These are phyloP conservation scores for Drosophila pandora DNA, from an alignment of 1,140 invertebrate species.

Conservation along the genomic window DNA sequence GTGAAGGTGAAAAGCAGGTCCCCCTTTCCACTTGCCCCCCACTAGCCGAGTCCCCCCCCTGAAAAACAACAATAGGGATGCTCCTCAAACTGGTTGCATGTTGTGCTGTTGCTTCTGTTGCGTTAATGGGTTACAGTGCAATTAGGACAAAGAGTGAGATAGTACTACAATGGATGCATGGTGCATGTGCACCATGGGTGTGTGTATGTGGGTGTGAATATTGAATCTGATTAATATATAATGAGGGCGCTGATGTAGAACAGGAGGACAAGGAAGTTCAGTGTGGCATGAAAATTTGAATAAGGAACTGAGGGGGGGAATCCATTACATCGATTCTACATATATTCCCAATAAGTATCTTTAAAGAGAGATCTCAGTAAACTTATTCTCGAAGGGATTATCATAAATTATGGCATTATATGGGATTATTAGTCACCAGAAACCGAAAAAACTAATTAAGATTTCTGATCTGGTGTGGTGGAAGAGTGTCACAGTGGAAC, in stretches of 20 bases:
- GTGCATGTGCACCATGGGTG: not conserved
- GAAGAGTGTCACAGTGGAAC: slow-evolving; percentile 41
- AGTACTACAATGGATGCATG: not conserved
- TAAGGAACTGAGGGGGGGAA: not conserved
- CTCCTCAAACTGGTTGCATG: slow-evolving; percentile 43
- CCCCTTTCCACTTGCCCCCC: slow-evolving; percentile 18
- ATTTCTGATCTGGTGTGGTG: slow-evolving; percentile 32
- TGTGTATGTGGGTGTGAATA: slow-evolving; percentile 3
- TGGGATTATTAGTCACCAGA: not conserved
- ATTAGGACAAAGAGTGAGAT: slow-evolving; percentile 67
- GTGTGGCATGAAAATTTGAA: not conserved
- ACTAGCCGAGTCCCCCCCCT: not conserved
- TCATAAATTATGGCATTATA: not conserved
- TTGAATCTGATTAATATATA: slow-evolving; percentile 55
- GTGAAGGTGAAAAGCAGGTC: slow-evolving; percentile 71
- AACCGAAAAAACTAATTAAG: slow-evolving; percentile 55
- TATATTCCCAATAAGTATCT: not conserved
- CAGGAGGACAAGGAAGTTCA: slow-evolving; percentile 19
- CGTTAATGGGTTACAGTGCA: slow-evolving; percentile 80
- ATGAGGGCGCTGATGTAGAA: slow-evolving; percentile 29
- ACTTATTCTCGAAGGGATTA: not conserved
- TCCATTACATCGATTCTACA: not conserved
- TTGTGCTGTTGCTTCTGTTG: slow-evolving; percentile 27
- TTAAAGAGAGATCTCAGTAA: not conserved
- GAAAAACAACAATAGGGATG: slow-evolving; percentile 50